Conservation (phyloP, 2,797 vertebrate species). For the Chromobotia macracanthus region DNA sequence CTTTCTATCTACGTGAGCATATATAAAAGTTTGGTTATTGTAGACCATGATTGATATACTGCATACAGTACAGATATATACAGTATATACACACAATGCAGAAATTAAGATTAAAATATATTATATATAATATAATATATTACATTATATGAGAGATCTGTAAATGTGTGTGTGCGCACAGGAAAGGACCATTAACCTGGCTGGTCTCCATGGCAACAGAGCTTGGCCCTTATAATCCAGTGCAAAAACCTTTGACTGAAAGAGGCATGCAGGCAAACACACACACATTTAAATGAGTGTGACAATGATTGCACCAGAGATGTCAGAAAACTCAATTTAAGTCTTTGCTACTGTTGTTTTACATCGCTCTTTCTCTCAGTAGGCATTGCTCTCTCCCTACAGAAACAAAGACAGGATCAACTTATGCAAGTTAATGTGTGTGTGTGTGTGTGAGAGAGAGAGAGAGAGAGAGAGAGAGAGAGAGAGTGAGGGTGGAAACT, state of each 20-base stretch:
- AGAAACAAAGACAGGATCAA: conserved; percentile 33
- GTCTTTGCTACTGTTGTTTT: neutral
- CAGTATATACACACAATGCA: too few relatives aligned
- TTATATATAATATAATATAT: too few relatives aligned
- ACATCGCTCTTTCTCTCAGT: conserved; percentile 6
- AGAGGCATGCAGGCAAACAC: conserved; percentile 39
- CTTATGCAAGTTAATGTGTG: conserved; percentile 12
- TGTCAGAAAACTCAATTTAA: neutral
- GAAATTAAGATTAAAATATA: too few relatives aligned
- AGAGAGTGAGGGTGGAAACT: conserved; percentile 28
- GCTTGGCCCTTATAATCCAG: conserved; percentile 55
- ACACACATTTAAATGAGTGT: conserved; percentile 5
- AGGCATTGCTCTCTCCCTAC: conserved; percentile 1
- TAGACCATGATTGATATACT: too few relatives aligned
- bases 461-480: too few relatives aligned
- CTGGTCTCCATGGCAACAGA: conserved; percentile 58
- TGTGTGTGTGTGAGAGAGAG: neutral
- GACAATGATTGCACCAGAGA: conserved; percentile 40
- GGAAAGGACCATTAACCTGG: conserved; percentile 54
- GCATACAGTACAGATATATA: too few relatives aligned
- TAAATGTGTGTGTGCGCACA: conserved; percentile 14
- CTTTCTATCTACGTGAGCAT: neutral
- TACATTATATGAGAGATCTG: too few relatives aligned
- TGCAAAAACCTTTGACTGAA: conserved; percentile 50
- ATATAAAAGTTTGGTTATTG: too few relatives aligned